Conservation (phyloP, 2,113 vertebrate genomes). For the Fregata magnificens region DNA sequence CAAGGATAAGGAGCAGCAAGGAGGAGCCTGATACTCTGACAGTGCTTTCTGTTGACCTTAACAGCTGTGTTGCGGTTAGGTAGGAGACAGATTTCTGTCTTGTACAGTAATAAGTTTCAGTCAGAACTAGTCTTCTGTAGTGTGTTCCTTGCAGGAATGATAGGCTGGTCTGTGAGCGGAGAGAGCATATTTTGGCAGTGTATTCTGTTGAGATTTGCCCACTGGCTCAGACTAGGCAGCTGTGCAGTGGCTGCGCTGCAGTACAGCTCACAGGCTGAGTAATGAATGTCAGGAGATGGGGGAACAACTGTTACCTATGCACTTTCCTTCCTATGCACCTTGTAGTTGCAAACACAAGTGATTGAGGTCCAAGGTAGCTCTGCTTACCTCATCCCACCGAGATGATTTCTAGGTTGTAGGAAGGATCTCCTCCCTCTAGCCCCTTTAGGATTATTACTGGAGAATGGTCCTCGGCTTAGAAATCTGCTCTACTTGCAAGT, state of each 20-base stretch:
- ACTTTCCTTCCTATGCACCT: not conserved
- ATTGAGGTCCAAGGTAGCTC: not conserved
- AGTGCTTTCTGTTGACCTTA: not conserved
- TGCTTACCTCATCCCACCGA: not conserved
- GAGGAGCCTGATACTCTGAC: not conserved
- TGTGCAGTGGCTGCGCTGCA: not conserved
- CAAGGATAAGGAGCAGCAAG: not conserved
- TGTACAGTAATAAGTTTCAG: accelerated
- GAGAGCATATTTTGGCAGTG: not conserved
- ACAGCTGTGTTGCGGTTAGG: not conserved
- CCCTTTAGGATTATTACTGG: not conserved
- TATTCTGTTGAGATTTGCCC: not conserved
- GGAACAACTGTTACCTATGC: not conserved
- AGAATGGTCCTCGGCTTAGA: not conserved
- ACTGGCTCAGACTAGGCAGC: not conserved
- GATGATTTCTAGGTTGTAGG: not conserved
- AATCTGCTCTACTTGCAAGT: not conserved
- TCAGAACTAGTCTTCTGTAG: not conserved
- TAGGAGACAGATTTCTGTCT: not conserved
- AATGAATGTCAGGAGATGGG: not conserved
- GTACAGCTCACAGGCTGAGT: not conserved
- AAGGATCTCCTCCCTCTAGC: not conserved
- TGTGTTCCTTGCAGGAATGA: accelerated
- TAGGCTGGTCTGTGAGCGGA: not conserved
- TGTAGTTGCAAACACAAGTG: not conserved